These are phyloP conservation scores for Dysidea cf. avara DNA, from an alignment of 37 sponge, comb jelly and placozoan genomes.

Conservation along the genomic window DNA sequence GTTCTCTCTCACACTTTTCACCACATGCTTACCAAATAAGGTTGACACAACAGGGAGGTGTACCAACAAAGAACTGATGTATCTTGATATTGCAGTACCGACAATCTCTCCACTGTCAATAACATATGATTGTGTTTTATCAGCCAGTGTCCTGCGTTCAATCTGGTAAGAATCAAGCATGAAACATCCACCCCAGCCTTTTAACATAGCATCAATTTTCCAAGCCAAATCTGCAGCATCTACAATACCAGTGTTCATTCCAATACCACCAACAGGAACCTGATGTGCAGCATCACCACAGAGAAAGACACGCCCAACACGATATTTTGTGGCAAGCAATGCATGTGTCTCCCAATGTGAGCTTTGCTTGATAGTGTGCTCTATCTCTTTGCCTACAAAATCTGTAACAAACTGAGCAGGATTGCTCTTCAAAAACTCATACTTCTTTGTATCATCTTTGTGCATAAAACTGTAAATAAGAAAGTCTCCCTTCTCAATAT, in stretches of 20 bases:
- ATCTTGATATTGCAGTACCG: not conserved
- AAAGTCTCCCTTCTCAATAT: constrained; percentile 22
- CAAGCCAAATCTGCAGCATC: constrained; percentile 73
- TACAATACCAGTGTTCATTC: constrained; percentile 73
- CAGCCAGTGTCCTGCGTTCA: constrained; percentile 48
- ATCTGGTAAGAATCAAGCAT: constrained; percentile 58
- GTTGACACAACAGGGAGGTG: not conserved
- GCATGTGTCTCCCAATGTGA: constrained; percentile 63
- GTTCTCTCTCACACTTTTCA: not conserved
- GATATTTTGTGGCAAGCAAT: constrained; percentile 54
- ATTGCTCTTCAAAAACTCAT: constrained; percentile 28
- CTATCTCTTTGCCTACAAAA: constrained; percentile 29
- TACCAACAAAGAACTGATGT: not conserved
- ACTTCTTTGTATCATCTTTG: not conserved
- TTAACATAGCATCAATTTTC: constrained; percentile 68
- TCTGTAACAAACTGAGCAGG: constrained; percentile 9
- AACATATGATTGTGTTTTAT: constrained; percentile 40
- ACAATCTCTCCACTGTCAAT: not conserved
- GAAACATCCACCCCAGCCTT: constrained; percentile 71
- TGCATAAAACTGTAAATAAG: constrained; percentile 30
- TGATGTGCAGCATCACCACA: constrained; percentile 81
- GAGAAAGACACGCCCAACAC: constrained; percentile 59
- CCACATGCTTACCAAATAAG: constrained; percentile 7
- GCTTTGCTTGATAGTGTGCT: constrained; percentile 27
- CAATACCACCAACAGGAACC: constrained; percentile 82